Evolutionary conservation across 2,888 invertebrate genomes (phyloP).

Genomic region (Rambutsinella grinnellia): DNA sequence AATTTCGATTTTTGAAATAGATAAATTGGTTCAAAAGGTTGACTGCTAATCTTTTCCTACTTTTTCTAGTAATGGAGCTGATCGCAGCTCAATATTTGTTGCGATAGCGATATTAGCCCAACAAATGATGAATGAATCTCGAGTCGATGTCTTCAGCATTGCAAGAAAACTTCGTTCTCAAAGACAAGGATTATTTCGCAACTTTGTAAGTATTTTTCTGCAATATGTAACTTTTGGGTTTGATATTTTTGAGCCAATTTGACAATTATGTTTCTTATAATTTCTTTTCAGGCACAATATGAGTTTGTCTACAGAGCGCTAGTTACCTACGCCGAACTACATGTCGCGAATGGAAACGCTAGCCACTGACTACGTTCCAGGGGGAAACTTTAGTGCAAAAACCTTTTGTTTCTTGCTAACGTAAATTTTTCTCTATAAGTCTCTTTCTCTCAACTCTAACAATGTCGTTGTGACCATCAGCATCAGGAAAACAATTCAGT

Average conservation of each 20-base stretch:
- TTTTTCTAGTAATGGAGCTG: constrained; percentile 80
- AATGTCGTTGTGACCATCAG: constrained; percentile 18
- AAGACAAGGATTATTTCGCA: constrained; percentile 85
- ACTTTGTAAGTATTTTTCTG: constrained; percentile 81
- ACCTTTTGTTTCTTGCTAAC: not conserved
- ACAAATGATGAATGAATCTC: constrained; percentile 85
- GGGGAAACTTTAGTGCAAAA: not conserved
- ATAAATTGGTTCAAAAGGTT: no score
- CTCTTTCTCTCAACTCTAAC: not conserved
- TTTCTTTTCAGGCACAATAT: constrained; percentile 83
- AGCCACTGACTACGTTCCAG: constrained; percentile 57
- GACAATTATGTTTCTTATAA: no score
- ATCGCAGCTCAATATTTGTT: constrained; percentile 90
- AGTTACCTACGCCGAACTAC: constrained; percentile 89
- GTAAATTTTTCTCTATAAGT: not conserved
- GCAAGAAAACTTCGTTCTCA: constrained; percentile 88
- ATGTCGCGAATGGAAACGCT: constrained; percentile 69
- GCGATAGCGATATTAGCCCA: constrained; percentile 88
- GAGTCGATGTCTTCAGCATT: constrained; percentile 88
- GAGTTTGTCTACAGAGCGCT: constrained; percentile 94
- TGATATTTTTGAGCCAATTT: not conserved
- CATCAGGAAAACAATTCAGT: constrained; percentile 22
- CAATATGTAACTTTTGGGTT: not conserved
- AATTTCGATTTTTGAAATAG: no score
- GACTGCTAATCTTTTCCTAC: constrained; percentile 14